Base-by-base conservation (phyloP, 2,888 invertebrate species). In the Poecilus cupreus region DNA sequence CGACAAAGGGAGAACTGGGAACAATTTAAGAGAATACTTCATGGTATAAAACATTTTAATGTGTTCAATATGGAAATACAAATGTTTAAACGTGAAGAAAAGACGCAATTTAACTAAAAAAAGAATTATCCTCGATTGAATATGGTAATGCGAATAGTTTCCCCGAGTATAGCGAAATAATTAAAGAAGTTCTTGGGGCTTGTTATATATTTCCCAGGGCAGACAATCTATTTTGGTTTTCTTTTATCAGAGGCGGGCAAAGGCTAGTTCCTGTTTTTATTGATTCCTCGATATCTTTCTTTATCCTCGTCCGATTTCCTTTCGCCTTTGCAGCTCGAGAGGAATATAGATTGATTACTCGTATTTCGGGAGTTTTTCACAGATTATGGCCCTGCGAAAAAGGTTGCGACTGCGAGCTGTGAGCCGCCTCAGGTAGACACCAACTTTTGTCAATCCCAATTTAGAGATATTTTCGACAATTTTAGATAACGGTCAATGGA, bases 281-380 rank as follows among this genome's bases (percentile, higher is more conserved):
- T 51, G 79, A 79, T 79, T 79, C 64, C 51, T 79, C 79, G 60
- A 79, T 70, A 64, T 79, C 49, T 46, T 68, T 51, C 64, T 46
- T 79, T 70, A 79, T 79, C 70, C 79, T 49, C 24, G 26, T 20
- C 32, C 49, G 49, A 68, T 79, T 79, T 79, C 70, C 68, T 32
- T 68, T 49, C 68, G 79, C 20, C 60, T 60, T 60, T 77, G 22
- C 60, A 57, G 70, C 68, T 79, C 26, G 39, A 70, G 49, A 43
- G 49, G 68, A 64, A 79, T 79, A 51, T 70, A 79, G 79, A 79
- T 79, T 79, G 70, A 78, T 78, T 78, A 78, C 78, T 79, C 46
- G 60, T 60, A 79, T 51, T 79, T 51, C 46, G 72, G 43, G 32
- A 72, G 43, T 46, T 72, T 72, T 37, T 72, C 60, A 60, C 26